Percentiles rank a stretch among this genome's conserved stretches.
phyloP scores from a whole-genome alignment of 2,797 vertebrate species.

The Apodemus agrarius region DNA sequence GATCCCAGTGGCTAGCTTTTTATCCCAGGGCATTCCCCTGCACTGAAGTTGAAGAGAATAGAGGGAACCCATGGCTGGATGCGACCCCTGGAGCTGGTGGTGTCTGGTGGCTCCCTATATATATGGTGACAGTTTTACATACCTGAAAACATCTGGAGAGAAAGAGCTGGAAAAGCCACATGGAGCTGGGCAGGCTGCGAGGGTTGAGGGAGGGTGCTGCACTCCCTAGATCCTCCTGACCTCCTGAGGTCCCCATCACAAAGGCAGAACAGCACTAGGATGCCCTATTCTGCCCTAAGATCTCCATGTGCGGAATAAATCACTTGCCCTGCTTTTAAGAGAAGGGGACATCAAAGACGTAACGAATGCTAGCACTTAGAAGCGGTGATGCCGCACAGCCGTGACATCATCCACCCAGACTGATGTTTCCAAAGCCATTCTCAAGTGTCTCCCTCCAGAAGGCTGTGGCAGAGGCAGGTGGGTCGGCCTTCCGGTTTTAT shows the following conservation, averaged over 20 bases:
- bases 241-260: slow-evolving; percentile 44
- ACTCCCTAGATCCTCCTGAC: slow-evolving; percentile 46
- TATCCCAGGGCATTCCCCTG: slow-evolving; percentile 56
- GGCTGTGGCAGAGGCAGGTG: neutral
- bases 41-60: slow-evolving; percentile 62
- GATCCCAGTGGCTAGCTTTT: slow-evolving; percentile 63
- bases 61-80: slow-evolving; percentile 61
- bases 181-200: slow-evolving; percentile 67
- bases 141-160: slow-evolving; percentile 80
- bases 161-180: slow-evolving; percentile 76
- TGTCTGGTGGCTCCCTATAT: slow-evolving; percentile 64
- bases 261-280: neutral
- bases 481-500: slow-evolving; percentile 24
- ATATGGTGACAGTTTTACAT: slow-evolving; percentile 73
- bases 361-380: slow-evolving; percentile 50
- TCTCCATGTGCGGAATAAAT: slow-evolving; percentile 40
- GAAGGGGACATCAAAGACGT: slow-evolving; percentile 48
- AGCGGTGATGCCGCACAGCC: slow-evolving; percentile 44
- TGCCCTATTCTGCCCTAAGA: neutral
- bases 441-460: neutral
- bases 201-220: slow-evolving; percentile 62
- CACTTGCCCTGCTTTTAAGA: neutral
- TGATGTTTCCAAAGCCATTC: slow-evolving; percentile 42
- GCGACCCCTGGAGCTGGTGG: slow-evolving; percentile 55
- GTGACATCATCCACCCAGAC: slow-evolving; percentile 48